Conservation (phyloP, 2,113 vertebrate species). For the Mystacornis crossleyi region DNA sequence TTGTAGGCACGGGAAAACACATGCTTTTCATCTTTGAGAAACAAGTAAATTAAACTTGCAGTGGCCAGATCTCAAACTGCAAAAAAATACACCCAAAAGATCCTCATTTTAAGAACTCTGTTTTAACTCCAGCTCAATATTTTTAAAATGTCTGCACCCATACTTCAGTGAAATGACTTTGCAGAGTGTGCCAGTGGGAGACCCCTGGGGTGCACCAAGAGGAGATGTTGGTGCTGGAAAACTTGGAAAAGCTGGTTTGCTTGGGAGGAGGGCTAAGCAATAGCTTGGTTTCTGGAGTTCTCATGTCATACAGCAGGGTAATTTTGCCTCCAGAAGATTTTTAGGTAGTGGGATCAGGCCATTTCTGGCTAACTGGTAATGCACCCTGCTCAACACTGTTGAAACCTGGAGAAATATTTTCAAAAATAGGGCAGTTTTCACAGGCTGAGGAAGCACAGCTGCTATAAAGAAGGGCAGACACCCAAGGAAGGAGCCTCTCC, state of each 20-base stretch:
- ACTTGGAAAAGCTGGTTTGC: not conserved
- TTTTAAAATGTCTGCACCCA: not conserved
- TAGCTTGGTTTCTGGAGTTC: not conserved
- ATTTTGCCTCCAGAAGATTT: not conserved
- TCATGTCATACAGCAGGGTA: not conserved
- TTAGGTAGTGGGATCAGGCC: not conserved
- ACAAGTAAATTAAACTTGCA: not conserved
- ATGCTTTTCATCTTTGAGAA: not conserved
- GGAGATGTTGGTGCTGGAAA: not conserved
- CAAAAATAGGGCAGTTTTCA: not conserved
- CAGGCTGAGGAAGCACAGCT: not conserved
- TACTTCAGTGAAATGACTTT: not conserved
- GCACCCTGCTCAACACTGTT: not conserved
- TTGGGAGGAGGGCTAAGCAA: not conserved
- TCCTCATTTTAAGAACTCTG: not conserved
- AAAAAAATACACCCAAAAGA: not conserved
- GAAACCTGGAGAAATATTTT: accelerated
- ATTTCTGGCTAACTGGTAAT: not conserved
- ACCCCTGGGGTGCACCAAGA: not conserved
- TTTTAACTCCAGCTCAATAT: not conserved
- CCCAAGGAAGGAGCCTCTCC: not conserved
- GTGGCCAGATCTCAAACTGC: not conserved
- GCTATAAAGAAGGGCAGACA: not conserved
- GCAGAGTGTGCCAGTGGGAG: not conserved
- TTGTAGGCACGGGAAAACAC: not conserved